Evolutionary conservation across 1,140 invertebrate genomes (phyloP), one percentile per base, ranked within the genome.

Genomic region (Ostrea edulis): DNA sequence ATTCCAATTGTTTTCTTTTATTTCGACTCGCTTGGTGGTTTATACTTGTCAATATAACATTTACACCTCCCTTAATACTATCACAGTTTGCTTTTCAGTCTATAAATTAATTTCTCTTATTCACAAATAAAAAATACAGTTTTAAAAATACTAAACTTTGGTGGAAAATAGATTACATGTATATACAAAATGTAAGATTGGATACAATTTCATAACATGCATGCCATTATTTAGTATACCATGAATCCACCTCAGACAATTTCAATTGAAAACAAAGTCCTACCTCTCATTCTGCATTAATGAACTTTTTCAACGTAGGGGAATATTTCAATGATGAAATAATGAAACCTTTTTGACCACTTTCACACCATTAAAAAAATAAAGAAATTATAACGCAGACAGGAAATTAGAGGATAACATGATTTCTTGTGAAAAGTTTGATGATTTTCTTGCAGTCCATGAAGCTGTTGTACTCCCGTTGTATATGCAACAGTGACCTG

Each of bases 361-460:
- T 29, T 77, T 77, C 68, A 77, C 14, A 29, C 68, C 68, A 77
- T 77, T 77, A 35, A 35, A 29, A 29, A 77, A 77, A 62, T 0
- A 62, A 62, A 62, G 8, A 62, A 77, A 12, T 77, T 77, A 77
- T 14, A 44, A 0, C 4, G 12, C 9, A 77, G 4, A 35, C 22
- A 22, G 12, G 52, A 3, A 52, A 20, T 62, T 85, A 89, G 54
- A 90, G 89, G 9, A 90, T 87, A 25, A 91, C 91, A 90, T 91
- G 91, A 81, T 91, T 91, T 89, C 91, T 86, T 90, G 91, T 91
- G 91, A 91, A 90, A 17, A 91, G 87, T 90, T 91, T 89, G 87
- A 91, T 91, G 54, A 90, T 53, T 62, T 89, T 87, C 82, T 90
- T 88, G 83, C 86, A 88, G 82, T 91, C 89, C 22, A 90, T 90